Evolutionary conservation across 2,888 invertebrate genomes (phyloP), one percentile per base, ranked within the genome.

Genomic region (Scelioninae gen. 1): DNA sequence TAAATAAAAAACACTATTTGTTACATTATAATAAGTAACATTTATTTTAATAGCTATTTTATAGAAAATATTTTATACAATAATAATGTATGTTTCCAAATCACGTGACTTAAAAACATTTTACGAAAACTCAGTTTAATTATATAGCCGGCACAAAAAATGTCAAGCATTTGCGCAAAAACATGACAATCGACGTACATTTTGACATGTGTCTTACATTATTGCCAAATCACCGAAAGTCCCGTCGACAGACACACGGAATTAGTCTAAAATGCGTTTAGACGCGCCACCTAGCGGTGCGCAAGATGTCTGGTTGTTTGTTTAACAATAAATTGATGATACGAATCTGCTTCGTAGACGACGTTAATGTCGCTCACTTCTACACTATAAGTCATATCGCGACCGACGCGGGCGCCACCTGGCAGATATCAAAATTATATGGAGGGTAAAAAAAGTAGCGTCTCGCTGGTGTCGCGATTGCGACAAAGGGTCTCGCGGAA

Each of bases 241-340:
- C n/a, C 45, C 31, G 10, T 74, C 56, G 47, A 51, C 47, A 72
- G 47, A 68, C 13, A 55, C 40, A 45, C 38, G 68, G 43, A 68
- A 55, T 55, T 43, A 55, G 43, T 55, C 68, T 68, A 68, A 68
- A 68, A 55, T 55, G 43, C 56, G 31, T 58, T 56, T 58, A 47
- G n/a, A 16, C 56, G 58, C 69, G 31, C 69, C 45, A 56, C 58
- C 56, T 45, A 45, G 69, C 47, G 5, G 34, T 34, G 47, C 47
- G 32, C 40, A 16, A 15, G 32, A 53, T 51, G 23, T 32, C 34
- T 56, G 66, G 38, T 53, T 31, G 16, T 47, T 7, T 15, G 15
- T 15, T 68, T 66, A 10, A 16, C 60, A 63, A 43, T 75, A 56
- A 23, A 29, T 13, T 53, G 31, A 10, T 31, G 45, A 32, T 45